Percentiles rank a stretch among this genome's conserved stretches.
Evolutionary conservation across 1,140 invertebrate species (phyloP).

Genomic region (Ceratina calcarata): DNA sequence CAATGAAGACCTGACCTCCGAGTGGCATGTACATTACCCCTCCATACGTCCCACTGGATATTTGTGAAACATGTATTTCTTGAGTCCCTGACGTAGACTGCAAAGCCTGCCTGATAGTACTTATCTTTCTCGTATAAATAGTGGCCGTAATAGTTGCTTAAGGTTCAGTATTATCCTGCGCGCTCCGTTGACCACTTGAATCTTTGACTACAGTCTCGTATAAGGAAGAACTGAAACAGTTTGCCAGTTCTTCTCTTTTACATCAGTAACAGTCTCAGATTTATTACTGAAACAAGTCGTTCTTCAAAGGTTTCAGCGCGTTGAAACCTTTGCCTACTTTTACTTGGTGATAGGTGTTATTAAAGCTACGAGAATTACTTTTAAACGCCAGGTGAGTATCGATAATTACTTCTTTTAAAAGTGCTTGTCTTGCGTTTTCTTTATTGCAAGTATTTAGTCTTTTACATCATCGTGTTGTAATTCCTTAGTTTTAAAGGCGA

Average conservation of each 20-base stretch:
- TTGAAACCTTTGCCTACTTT: background rate
- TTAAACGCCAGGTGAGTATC: conserved; percentile 66
- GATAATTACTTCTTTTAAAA: background rate
- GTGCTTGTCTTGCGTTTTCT: background rate
- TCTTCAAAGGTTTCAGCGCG: background rate
- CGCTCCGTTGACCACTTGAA: conserved; percentile 5
- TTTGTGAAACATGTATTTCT: conserved; percentile 67
- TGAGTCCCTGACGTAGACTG: conserved; percentile 61
- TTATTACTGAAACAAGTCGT: conserved; percentile 21
- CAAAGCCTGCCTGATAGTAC: conserved; percentile 72
- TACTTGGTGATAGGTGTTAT: conserved; percentile 63
- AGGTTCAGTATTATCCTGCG: conserved; percentile 66
- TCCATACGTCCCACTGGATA: too few relatives aligned
- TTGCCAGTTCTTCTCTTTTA: background rate
- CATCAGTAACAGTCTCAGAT: background rate
- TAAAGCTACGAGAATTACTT: conserved; percentile 76
- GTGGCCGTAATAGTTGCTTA: conserved; percentile 68
- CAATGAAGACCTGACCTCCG: conserved; percentile 49
- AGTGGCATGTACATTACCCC: conserved; percentile 59
- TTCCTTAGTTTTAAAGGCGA: too few relatives aligned
- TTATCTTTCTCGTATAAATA: conserved; percentile 77
- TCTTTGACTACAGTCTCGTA: background rate
- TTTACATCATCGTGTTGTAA: too few relatives aligned
- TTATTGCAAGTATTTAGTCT: too few relatives aligned
- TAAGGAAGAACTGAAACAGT: background rate